Base-by-base conservation (phyloP, 2,797 vertebrate genomes). In the Nasua narica region DNA sequence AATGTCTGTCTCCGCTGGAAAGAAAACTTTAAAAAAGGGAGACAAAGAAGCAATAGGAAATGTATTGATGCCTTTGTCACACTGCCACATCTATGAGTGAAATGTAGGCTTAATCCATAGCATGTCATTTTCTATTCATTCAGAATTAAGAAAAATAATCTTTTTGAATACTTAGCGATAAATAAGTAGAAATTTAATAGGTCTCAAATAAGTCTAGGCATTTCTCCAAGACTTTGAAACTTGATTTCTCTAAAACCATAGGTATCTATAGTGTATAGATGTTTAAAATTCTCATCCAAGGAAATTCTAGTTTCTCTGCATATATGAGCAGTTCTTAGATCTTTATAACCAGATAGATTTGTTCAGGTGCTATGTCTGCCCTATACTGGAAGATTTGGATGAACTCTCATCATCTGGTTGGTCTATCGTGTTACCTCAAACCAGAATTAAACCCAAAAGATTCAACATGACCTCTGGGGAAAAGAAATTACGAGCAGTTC, bases 71-170 rank as follows among this genome's bases (percentile, higher is more conserved):
- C n/a, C 27, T 96, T 93, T 74, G 79, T 90, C 46, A 78, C 70
- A 37, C 0, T 76, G 16, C 35, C 67, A 91, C 35, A 43, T 19
- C 43, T 78, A 23, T 62, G 89, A 90, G 56, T 54, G 16, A 97
- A 86, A 87, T 90, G 37, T 37, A 91, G 32, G 70, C 70, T 87
- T 93, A 86, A 90, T 91, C 67, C 76, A 65, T 91, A 87, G 74
- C 10, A 48, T 81, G 65, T 62, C 54, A 58, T 87, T 97, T 94
- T 81, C 93, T 95, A 87, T 87, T 84, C 69, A 91, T 91, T 90
- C 94, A 91, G 91, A 96, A 91, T 93, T 95, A 94, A 93, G 83
- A 90, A 97, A 95, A 92, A 96, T 91, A 95, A 92, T 70, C 40
- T 87, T 97, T 97, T 91, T 79, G 74, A 93, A 70, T 85, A 60